phyloP scores from a whole-genome alignment of 2,113 vertebrate genomes.

The Hypomesus transpacificus region DNA sequence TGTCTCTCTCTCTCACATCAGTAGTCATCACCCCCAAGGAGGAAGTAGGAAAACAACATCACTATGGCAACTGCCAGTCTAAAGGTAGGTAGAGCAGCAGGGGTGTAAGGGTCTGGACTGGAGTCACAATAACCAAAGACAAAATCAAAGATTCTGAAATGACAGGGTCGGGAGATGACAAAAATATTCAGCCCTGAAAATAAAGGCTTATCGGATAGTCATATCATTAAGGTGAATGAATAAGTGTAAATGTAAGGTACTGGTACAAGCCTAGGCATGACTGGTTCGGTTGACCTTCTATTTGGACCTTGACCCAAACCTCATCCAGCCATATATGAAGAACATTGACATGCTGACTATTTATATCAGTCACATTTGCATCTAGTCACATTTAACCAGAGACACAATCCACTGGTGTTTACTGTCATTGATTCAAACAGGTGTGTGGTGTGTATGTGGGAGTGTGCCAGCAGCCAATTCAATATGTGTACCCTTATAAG shows the following conservation, averaged over 20 bases:
- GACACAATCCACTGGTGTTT: too few relatives aligned
- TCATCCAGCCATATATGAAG: background rate
- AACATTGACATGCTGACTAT: background rate
- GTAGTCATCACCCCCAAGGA: constrained; percentile 30
- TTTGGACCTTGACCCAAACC: background rate
- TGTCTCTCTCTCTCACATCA: background rate
- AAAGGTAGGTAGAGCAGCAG: constrained; percentile 22
- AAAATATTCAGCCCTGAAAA: background rate
- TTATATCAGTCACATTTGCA: background rate
- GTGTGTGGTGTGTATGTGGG: background rate
- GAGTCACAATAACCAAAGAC: background rate
- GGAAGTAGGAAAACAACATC: constrained; percentile 43
- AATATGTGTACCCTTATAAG: too few relatives aligned
- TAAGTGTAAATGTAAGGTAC: too few relatives aligned
- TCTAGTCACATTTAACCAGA: background rate
- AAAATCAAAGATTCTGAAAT: background rate
- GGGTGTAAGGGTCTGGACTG: background rate
- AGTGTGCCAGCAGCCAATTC: too few relatives aligned
- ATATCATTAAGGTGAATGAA: too few relatives aligned
- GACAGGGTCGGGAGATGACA: background rate
- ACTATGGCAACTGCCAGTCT: constrained; percentile 46
- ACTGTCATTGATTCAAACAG: background rate
- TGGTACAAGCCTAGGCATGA: background rate
- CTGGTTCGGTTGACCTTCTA: background rate
- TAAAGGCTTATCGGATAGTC: background rate